A percentile compares a stretch with the other conserved stretches of the same genome.
Conservation (phyloP, 1,140 invertebrate genomes). For the Gyrodactylus salaris region DNA sequence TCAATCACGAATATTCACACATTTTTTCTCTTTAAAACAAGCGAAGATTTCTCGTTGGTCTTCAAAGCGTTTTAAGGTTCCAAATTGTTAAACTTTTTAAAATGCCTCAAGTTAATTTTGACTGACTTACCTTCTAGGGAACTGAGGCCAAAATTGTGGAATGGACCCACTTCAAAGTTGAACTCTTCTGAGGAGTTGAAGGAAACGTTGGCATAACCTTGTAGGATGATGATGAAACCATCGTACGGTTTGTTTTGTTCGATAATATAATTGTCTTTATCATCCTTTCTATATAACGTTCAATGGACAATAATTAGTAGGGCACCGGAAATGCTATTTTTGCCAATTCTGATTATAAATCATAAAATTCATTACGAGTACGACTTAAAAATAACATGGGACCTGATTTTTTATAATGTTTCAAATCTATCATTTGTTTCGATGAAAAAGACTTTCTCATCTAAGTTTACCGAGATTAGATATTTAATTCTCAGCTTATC, state of each 20-base stretch:
- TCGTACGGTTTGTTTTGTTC: background rate
- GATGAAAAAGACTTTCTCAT: too few species aligned
- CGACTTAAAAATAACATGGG: too few species aligned
- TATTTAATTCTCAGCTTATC: too few species aligned
- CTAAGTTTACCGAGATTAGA: too few species aligned
- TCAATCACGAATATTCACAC: too few species aligned
- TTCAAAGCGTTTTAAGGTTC: too few species aligned
- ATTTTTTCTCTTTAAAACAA: background rate
- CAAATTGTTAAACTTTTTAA: background rate
- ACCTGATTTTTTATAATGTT: too few species aligned
- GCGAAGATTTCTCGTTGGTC: background rate
- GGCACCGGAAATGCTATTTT: background rate
- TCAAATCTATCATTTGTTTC: too few species aligned
- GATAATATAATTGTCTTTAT: background rate
- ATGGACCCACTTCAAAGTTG: background rate
- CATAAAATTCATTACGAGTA: too few species aligned
- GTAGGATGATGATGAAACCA: background rate
- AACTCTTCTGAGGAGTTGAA: background rate
- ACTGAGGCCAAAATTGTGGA: background rate
- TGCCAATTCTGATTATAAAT: too few species aligned
- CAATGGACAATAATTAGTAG: too few species aligned
- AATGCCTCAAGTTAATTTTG: too few species aligned
- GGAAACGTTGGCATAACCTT: background rate
- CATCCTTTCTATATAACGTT: background rate
- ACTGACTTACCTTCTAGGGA: background rate